Evolutionary conservation across 2,888 invertebrate species (phyloP), one percentile per base, ranked within the genome.

Genomic region (Drosophila borealis): DNA sequence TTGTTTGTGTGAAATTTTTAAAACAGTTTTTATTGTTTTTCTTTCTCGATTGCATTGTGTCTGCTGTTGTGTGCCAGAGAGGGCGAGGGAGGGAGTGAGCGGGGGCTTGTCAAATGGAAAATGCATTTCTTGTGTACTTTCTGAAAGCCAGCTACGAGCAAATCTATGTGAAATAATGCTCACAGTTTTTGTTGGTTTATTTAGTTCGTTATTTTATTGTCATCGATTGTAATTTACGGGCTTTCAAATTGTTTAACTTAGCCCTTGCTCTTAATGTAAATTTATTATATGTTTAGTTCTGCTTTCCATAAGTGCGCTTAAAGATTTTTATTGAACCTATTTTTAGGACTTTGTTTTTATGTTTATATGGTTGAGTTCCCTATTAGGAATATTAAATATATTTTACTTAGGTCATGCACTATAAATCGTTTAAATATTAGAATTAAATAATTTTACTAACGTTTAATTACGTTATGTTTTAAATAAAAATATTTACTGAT

Each of bases 81-180:
- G 33, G 19, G 21, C 4, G 21, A 29, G 33, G 3, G 11, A 11
- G 14, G 10, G 25, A 14, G 13, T 11, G 33, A 42, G 54, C 33
- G 54, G 42, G 54, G 34, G n/a, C n/a, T n/a, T 39, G 37, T 14
- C 55, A 51, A 45, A 41, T 60, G 41, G 36, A 6, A 72, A 86
- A 83, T 68, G 86, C 78, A 72, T 86, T 82, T 80, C 17, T 61
- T 46, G 41, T 68, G 59, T 54, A 50, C 42, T 34, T 39, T 55
- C 25, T 46, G 57, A 46, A 51, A 37, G 14, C 11, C 41, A 10
- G 42, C 45, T 19, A 37, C 6, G 42, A 44, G 25, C 49, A 53
- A 53, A 50, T 57, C 55, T 10, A 53, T 48, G 42, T 63, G 14
- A 59, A 57, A 57, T 39, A 55, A 25, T 71, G 34, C 14, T 54